Conservation (phyloP, 2,797 vertebrate species). For the Sebastolobus altivelis region DNA sequence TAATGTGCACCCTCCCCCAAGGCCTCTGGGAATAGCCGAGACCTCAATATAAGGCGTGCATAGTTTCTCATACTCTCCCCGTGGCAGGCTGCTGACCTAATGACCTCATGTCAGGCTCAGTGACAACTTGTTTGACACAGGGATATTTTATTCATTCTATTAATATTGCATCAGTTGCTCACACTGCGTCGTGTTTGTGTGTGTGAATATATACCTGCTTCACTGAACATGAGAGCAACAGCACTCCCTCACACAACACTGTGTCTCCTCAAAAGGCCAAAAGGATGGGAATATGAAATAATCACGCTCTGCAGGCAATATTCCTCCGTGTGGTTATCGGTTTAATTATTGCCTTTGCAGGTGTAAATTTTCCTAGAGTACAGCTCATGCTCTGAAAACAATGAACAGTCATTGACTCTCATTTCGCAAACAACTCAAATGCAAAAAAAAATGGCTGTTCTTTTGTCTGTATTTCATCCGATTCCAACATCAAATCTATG, state of each 20-base stretch:
- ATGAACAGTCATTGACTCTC: neutral
- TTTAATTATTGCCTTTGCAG: constrained; percentile 40
- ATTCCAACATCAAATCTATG: constrained; percentile 1
- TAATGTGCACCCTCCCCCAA: constrained; percentile 29
- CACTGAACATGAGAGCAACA: constrained; percentile 18
- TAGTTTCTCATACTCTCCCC: constrained; percentile 49
- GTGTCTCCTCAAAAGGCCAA: constrained; percentile 13
- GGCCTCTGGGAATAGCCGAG: constrained; percentile 44
- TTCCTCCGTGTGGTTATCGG: constrained; percentile 17
- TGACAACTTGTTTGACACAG: constrained; percentile 65
- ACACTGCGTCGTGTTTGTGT: constrained; percentile 34
- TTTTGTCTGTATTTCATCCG: neutral
- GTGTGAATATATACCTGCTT: constrained; percentile 28
- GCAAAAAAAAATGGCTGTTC: neutral
- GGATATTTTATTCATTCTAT: constrained; percentile 75
- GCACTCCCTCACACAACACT: neutral
- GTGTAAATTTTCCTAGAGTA: neutral
- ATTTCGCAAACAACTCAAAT: constrained; percentile 18
- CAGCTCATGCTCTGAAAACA: constrained; percentile 5
- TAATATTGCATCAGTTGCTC: constrained; percentile 66
- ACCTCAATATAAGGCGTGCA: constrained; percentile 57
- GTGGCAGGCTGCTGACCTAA: constrained; percentile 59
- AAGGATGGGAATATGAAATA: constrained; percentile 7
- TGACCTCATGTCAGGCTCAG: constrained; percentile 68
- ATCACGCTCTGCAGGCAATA: neutral